Conservation (phyloP, 2,113 vertebrate genomes). For the Lonchura striata region DNA sequence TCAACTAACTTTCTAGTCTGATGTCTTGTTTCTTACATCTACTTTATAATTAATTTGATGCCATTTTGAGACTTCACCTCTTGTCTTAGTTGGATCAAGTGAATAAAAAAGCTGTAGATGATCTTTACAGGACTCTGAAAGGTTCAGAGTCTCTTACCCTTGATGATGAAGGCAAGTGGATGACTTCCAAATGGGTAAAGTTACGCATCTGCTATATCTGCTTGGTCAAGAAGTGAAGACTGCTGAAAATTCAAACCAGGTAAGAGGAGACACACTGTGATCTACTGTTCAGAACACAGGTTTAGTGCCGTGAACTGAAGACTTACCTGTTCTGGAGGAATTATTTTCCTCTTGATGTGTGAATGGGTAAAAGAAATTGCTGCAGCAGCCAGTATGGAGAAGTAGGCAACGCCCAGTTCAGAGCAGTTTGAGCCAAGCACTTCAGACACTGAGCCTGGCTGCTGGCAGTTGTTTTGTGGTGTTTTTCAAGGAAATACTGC, state of each 20-base stretch:
- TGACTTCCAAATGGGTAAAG: not conserved
- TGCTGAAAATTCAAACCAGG: not conserved
- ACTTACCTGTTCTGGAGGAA: not conserved
- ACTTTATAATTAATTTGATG: not conserved
- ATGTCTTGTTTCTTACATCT: not conserved
- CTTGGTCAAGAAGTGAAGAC: not conserved
- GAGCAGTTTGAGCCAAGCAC: not conserved
- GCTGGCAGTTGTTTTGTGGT: not conserved
- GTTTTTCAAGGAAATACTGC: not conserved
- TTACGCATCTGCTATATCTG: not conserved
- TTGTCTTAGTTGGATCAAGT: conserved; percentile 64
- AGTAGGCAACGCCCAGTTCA: not conserved
- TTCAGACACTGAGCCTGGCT: not conserved
- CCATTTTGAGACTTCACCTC: conserved; percentile 71
- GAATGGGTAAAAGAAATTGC: not conserved
- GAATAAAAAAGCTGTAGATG: conserved; percentile 70
- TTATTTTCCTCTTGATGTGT: not conserved
- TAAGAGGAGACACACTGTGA: not conserved
- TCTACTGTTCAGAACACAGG: not conserved
- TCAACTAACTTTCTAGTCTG: not conserved
- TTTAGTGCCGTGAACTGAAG: not conserved
- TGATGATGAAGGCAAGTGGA: conserved; percentile 61
- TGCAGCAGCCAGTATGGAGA: not conserved
- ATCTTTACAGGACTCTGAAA: conserved; percentile 69
- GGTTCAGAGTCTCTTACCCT: conserved; percentile 72